Conservation (phyloP, 1,140 invertebrate genomes). For the Paramacrobiotus metropolitanus region DNA sequence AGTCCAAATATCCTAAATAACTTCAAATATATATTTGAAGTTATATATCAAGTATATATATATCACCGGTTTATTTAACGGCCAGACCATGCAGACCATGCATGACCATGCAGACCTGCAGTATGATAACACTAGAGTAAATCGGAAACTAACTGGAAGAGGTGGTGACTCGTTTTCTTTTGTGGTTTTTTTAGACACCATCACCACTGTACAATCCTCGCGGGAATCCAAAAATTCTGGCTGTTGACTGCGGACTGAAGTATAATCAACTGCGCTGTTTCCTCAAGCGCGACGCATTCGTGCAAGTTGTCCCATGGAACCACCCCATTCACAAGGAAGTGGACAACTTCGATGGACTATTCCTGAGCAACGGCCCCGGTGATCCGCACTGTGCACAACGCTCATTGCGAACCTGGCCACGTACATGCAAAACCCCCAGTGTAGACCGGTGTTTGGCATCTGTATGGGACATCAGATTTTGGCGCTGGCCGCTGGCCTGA, state of each 20-base stretch:
- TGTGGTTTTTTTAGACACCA: slow-evolving; percentile 29
- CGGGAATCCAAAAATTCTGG: slow-evolving; percentile 52
- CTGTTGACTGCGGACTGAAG: slow-evolving; percentile 30
- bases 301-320: slow-evolving; percentile 18
- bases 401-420: slow-evolving; percentile 9
- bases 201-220: slow-evolving; percentile 41
- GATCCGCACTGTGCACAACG: slow-evolving; percentile 17
- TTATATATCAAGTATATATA: no score
- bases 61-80: no score
- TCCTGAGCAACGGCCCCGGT: slow-evolving; percentile 19
- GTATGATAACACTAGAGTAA: no score
- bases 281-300: slow-evolving; percentile 14
- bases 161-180: no score
- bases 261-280: slow-evolving; percentile 18
- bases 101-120: no score
- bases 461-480: slow-evolving; percentile 21
- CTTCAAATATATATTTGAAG: no score
- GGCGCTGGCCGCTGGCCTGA: slow-evolving; percentile 16
- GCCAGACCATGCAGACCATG: no score
- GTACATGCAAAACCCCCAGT: slow-evolving; percentile 3
- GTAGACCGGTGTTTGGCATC: slow-evolving; percentile 18
- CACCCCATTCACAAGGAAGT: slow-evolving; percentile 13
- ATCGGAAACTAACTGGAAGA: no score
- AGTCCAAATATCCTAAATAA: no score
- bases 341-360: slow-evolving; percentile 16